Evolutionary conservation across 2,888 invertebrate genomes (phyloP).

Genomic region (Conus canariensis): DNA sequence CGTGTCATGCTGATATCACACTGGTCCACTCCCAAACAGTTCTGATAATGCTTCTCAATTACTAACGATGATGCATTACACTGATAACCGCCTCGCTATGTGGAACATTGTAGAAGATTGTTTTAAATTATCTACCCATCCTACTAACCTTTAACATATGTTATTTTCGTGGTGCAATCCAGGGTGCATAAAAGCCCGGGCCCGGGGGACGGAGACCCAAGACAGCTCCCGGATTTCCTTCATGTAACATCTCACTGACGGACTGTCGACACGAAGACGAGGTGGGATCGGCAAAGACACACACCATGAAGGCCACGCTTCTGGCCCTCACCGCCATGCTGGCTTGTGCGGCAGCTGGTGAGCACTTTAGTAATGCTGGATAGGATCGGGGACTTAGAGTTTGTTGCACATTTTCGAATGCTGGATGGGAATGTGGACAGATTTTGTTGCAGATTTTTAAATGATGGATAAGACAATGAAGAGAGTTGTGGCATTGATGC

Average conservation of each 20-base stretch:
- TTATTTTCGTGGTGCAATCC: background rate
- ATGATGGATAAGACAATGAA: too few relatives aligned
- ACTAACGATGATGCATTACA: background rate
- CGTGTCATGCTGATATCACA: background rate
- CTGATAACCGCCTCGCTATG: background rate
- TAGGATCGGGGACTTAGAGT: too few relatives aligned
- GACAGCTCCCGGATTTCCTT: background rate
- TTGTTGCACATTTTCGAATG: background rate
- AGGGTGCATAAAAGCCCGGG: conserved; percentile 13
- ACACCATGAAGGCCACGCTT: too few relatives aligned
- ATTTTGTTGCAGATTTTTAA: conserved; percentile 50
- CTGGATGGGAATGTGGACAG: background rate
- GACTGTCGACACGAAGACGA: background rate
- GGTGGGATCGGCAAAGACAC: too few relatives aligned
- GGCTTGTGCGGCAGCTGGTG: too few relatives aligned
- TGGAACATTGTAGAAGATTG: background rate
- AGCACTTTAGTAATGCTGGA: too few relatives aligned
- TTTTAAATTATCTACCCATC: background rate
- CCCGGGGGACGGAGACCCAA: background rate
- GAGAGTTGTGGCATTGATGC: too few relatives aligned
- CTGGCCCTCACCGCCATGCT: too few relatives aligned
- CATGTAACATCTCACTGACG: background rate
- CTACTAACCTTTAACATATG: background rate
- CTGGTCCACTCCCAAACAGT: background rate
- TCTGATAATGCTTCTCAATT: background rate